Percentiles rank a stretch among this genome's conserved stretches.
phyloP scores from a whole-genome alignment of 2,797 vertebrate species.

The Chaunax sp. region DNA sequence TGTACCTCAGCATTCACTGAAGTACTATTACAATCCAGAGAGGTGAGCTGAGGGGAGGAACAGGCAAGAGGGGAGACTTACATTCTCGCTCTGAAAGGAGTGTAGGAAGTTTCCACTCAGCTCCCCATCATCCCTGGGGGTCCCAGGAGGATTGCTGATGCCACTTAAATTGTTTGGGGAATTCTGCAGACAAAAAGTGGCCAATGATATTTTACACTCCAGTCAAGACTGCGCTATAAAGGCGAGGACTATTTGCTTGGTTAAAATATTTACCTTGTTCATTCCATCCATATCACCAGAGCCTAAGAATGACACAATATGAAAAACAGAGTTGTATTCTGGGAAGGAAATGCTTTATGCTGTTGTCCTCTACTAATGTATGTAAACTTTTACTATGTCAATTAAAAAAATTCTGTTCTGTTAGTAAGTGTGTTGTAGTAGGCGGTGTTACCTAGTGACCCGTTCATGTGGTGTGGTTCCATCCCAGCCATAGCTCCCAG shows the following conservation, averaged over 20 bases:
- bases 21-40: constrained; percentile 6
- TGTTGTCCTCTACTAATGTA: not conserved
- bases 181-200: constrained; percentile 84
- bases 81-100: constrained; percentile 99
- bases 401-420: not conserved
- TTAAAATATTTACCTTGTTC: constrained; percentile 91
- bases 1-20: constrained; percentile 24
- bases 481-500: constrained; percentile 99
- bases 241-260: not conserved
- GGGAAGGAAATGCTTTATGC: not conserved
- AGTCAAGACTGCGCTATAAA: not conserved
- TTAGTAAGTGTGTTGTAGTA: not conserved
- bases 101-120: constrained; percentile 99
- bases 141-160: constrained; percentile 99
- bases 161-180: constrained; percentile 99
- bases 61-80: constrained; percentile 74
- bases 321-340: constrained; percentile 5
- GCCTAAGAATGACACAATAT: constrained; percentile 77
- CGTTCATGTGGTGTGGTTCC: constrained; percentile 99
- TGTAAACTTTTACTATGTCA: no score
- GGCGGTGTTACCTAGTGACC: constrained; percentile 92
- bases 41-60: constrained; percentile 12
- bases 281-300: constrained; percentile 99
- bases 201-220: not conserved
- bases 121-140: constrained; percentile 96